Evolutionary conservation across 2,888 invertebrate genomes (phyloP).

Genomic region (Eilema caniola): DNA sequence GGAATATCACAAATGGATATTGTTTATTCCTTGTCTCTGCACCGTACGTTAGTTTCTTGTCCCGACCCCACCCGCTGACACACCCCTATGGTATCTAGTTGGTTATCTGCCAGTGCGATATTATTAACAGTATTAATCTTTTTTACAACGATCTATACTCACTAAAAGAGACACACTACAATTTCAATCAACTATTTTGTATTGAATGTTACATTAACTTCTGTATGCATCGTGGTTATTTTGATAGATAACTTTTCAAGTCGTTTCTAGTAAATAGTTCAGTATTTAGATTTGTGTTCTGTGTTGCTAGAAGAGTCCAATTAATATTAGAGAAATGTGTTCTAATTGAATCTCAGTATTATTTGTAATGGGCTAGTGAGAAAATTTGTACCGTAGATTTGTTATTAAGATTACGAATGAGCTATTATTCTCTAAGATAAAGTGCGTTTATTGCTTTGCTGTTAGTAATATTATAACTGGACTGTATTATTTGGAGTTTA

Average conservation of each 20-base stretch:
- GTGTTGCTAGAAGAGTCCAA: slow-evolving; percentile 46
- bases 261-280: slow-evolving; percentile 3
- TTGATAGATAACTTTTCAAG: background rate
- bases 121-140: slow-evolving; percentile 65
- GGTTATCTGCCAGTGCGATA: slow-evolving; percentile 69
- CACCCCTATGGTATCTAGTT: slow-evolving; percentile 70
- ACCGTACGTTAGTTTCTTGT: slow-evolving; percentile 57
- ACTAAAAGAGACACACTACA: slow-evolving; percentile 30
- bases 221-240: background rate
- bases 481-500: background rate
- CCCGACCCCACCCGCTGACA: slow-evolving; percentile 75
- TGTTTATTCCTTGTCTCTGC: slow-evolving; percentile 71
- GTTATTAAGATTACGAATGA: slow-evolving; percentile 80
- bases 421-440: slow-evolving; percentile 66
- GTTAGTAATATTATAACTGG: slow-evolving; percentile 35
- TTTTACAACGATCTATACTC: slow-evolving; percentile 39
- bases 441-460: slow-evolving; percentile 40
- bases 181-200: background rate
- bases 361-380: slow-evolving; percentile 72
- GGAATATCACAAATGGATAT: slow-evolving; percentile 55
- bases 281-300: slow-evolving; percentile 16
- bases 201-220: background rate
- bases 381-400: slow-evolving; percentile 76
- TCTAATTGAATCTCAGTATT: slow-evolving; percentile 76
- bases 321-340: slow-evolving; percentile 65